A percentile compares a stretch with the other conserved stretches of the same genome.
phyloP scores from a whole-genome alignment of 1,140 invertebrate genomes.

The Conopomorpha cramerella region DNA sequence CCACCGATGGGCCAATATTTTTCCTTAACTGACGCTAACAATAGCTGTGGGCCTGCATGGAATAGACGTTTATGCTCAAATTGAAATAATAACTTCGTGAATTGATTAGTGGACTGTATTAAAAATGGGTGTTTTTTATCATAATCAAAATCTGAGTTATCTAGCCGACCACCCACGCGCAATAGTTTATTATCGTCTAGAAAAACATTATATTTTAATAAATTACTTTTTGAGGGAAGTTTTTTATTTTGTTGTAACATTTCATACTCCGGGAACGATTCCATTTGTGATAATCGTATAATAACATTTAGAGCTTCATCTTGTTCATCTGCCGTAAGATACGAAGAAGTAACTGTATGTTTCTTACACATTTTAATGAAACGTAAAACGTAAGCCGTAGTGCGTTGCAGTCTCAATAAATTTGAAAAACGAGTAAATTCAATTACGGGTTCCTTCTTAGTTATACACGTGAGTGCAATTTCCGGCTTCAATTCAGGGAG shows the following conservation, averaged over 20 bases:
- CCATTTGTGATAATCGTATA: neutral
- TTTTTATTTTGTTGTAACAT: conserved; percentile 4
- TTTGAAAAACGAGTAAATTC: conserved; percentile 2
- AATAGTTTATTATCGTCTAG: too few species aligned
- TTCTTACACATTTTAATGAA: neutral
- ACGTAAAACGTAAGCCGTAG: neutral
- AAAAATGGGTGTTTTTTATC: too few species aligned
- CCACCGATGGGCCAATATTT: too few species aligned
- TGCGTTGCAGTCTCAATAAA: neutral
- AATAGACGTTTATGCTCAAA: neutral
- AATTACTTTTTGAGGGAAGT: conserved; percentile 4
- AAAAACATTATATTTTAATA: conserved; percentile 6
- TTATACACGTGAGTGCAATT: neutral
- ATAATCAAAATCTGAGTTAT: too few species aligned
- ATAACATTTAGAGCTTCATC: neutral
- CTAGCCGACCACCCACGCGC: too few species aligned
- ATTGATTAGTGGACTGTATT: too few species aligned
- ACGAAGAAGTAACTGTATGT: neutral
- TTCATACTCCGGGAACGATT: conserved; percentile 2
- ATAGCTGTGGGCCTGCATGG: too few species aligned
- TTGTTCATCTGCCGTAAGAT: neutral
- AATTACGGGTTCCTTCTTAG: too few species aligned
- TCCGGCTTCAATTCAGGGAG: neutral
- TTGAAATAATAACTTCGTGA: neutral
- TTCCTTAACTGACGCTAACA: too few species aligned